phyloP scores from a whole-genome alignment of 2,888 invertebrate genomes.

The Hylaea fasciaria region DNA sequence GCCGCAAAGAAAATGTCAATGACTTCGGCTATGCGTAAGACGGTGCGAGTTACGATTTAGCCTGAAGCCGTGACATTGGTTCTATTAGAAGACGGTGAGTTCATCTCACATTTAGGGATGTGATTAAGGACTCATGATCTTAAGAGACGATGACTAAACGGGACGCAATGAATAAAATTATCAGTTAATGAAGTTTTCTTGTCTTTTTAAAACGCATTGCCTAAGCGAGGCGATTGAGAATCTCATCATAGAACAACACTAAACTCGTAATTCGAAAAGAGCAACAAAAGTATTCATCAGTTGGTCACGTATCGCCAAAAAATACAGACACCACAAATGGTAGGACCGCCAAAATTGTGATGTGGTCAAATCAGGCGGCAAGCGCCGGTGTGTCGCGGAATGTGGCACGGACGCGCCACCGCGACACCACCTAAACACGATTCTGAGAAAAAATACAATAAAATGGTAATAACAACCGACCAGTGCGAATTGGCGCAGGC shows the following conservation, averaged over 20 bases:
- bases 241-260: not conserved
- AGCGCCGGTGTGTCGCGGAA: slow-evolving; percentile 78
- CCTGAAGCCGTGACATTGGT: slow-evolving; percentile 41
- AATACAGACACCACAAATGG: slow-evolving; percentile 35
- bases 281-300: not conserved
- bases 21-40: slow-evolving; percentile 41
- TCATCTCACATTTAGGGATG: slow-evolving; percentile 26
- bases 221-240: too few species aligned
- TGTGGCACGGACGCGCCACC: slow-evolving; percentile 68
- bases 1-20: slow-evolving; percentile 36
- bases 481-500: slow-evolving; percentile 47
- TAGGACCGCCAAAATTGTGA: slow-evolving; percentile 59
- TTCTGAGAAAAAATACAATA: slow-evolving; percentile 64
- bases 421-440: slow-evolving; percentile 68
- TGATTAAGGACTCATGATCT: slow-evolving; percentile 6
- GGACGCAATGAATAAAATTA: slow-evolving; percentile 9
- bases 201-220: not conserved
- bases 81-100: slow-evolving; percentile 41
- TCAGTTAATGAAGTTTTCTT: not conserved
- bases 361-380: slow-evolving; percentile 62
- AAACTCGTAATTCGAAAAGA: not conserved
- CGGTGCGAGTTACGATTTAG: slow-evolving; percentile 40
- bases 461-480: slow-evolving; percentile 60
- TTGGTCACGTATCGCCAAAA: not conserved
- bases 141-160: slow-evolving; percentile 15